Evolutionary conservation across 53 echinoderm and acorn worm genomes (phyloP).

Genomic region (Crossaster papposus): DNA sequence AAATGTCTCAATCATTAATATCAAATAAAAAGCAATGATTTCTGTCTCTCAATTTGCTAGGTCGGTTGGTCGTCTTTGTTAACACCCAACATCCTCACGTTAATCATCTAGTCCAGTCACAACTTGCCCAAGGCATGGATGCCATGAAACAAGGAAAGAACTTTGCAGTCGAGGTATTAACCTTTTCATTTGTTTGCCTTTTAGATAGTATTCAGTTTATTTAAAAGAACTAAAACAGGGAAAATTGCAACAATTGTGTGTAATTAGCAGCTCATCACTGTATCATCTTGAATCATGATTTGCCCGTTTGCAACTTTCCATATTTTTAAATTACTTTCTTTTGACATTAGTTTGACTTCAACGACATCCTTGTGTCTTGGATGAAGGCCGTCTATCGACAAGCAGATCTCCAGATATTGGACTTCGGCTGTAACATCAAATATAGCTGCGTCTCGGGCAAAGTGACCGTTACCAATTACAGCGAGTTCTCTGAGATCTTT

Average conservation of each 20-base stretch:
- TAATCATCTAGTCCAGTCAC: slow-evolving; percentile 58
- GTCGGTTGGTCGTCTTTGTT: slow-evolving; percentile 81
- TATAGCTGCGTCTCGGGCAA: slow-evolving; percentile 54
- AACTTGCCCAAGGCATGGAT: slow-evolving; percentile 68
- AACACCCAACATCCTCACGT: slow-evolving; percentile 85
- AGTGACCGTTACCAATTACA: slow-evolving; percentile 65
- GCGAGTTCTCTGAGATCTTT: slow-evolving; percentile 63
- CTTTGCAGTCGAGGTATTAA: slow-evolving; percentile 89
- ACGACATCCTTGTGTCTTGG: slow-evolving; percentile 61
- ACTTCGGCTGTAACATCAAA: slow-evolving; percentile 48
- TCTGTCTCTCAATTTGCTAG: slow-evolving; percentile 34
- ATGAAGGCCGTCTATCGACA: slow-evolving; percentile 48
- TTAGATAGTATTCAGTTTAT: not conserved
- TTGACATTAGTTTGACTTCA: slow-evolving; percentile 65
- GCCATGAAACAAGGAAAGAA: slow-evolving; percentile 67
- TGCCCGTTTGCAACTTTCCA: not conserved
- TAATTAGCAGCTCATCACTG: not conserved
- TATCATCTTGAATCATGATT: not conserved
- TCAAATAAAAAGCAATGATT: not conserved
- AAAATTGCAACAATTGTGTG: not conserved
- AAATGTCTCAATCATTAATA: too few relatives aligned
- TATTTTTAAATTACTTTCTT: not conserved
- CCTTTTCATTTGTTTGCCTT: not conserved
- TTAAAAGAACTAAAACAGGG: too few relatives aligned
- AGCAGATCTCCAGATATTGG: slow-evolving; percentile 31